phyloP scores from a whole-genome alignment of 2,113 vertebrate species.

The Alouatta palliata region DNA sequence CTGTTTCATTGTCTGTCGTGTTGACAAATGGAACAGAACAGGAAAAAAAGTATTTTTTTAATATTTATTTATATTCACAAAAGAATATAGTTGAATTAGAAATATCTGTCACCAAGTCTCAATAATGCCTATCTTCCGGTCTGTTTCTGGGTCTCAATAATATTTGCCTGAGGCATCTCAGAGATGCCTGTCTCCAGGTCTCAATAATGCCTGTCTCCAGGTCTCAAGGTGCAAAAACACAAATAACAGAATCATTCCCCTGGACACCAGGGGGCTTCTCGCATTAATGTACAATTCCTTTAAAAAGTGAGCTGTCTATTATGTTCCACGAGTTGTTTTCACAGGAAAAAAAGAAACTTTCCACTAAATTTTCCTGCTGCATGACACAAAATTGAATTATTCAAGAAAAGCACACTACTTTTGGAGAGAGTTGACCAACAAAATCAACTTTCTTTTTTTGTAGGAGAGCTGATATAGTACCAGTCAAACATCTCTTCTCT shows the following conservation, averaged over 20 bases:
- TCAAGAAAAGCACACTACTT: slow-evolving; percentile 35
- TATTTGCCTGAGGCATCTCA: slow-evolving; percentile 46
- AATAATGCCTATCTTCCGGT: slow-evolving; percentile 45
- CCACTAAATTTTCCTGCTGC: background rate
- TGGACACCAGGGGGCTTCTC: background rate
- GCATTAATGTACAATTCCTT: slow-evolving; percentile 48
- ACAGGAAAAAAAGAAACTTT: slow-evolving; percentile 57
- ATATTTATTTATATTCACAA: background rate
- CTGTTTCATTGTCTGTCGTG: slow-evolving; percentile 8
- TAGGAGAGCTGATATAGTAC: background rate
- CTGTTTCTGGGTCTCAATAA: slow-evolving; percentile 51
- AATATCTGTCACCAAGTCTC: slow-evolving; percentile 59
- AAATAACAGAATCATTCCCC: slow-evolving; percentile 47
- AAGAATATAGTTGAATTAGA: slow-evolving; percentile 57
- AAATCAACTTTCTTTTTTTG: background rate
- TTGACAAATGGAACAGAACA: slow-evolving; percentile 54
- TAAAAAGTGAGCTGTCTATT: slow-evolving; percentile 51
- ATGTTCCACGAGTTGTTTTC: background rate
- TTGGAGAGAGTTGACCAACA: background rate
- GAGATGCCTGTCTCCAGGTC: slow-evolving; percentile 19
- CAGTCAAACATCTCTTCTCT: background rate
- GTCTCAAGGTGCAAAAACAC: slow-evolving; percentile 48
- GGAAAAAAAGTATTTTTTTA: background rate
- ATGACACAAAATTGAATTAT: slow-evolving; percentile 37
- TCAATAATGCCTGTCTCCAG: slow-evolving; percentile 16